These are phyloP conservation scores for Agelastica alni DNA, from an alignment of 2,888 invertebrate species.

Conservation along the genomic window DNA sequence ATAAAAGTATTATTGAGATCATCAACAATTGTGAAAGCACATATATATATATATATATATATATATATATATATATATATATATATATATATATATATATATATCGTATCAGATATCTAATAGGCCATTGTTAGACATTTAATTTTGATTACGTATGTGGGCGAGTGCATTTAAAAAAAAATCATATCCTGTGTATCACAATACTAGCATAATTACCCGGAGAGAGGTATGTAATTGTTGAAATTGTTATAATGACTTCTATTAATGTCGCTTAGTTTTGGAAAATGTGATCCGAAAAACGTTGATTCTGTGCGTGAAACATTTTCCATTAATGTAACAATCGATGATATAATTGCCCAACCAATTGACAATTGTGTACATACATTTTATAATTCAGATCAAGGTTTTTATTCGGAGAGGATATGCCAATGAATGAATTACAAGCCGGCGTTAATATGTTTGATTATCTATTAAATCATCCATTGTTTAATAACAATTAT, in stretches of 20 bases:
- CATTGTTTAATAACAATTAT: too few relatives aligned
- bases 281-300: conserved; percentile 25
- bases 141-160: conserved; percentile 58
- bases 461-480: too few relatives aligned
- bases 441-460: too few relatives aligned
- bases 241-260: conserved; percentile 58
- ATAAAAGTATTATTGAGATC: conserved; percentile 50
- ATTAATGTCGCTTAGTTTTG: conserved; percentile 46
- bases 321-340: conserved; percentile 8
- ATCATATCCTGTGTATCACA: conserved; percentile 58
- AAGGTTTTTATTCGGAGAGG: conserved; percentile 1
- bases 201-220: conserved; percentile 58
- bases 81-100: too few relatives aligned
- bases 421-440: neutral
- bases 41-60: too few relatives aligned
- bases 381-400: conserved; percentile 2
- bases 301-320: conserved; percentile 7
- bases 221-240: conserved; percentile 52
- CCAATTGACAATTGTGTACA: neutral
- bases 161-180: conserved; percentile 58
- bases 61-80: too few relatives aligned
- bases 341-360: neutral
- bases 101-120: conserved; percentile 54
- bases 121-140: conserved; percentile 58
- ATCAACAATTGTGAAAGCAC: conserved; percentile 52